Conservation (phyloP, 2,113 vertebrate genomes). For the Elgaria multicarinata region DNA sequence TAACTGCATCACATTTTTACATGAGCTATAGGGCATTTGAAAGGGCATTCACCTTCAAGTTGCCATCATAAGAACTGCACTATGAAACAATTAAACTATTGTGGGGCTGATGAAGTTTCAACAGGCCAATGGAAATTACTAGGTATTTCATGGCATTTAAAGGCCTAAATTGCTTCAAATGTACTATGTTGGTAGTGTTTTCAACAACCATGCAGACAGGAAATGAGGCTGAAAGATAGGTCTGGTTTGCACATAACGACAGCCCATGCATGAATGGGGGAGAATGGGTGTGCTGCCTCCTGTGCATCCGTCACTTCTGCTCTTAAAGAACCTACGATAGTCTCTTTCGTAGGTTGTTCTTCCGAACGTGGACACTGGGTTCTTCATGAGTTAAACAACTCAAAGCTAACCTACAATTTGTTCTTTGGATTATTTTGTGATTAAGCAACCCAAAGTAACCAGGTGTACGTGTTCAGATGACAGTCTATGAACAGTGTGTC, state of each 20-base stretch:
- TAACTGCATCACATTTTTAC: slow-evolving; percentile 65
- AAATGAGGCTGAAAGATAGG: not conserved
- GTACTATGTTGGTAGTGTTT: not conserved
- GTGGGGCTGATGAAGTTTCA: slow-evolving; percentile 25
- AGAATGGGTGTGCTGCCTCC: too few relatives aligned
- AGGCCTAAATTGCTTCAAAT: not conserved
- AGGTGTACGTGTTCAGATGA: too few relatives aligned
- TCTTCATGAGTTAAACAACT: too few relatives aligned
- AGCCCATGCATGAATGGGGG: not conserved
- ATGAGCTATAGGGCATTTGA: slow-evolving; percentile 32
- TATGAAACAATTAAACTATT: slow-evolving; percentile 40
- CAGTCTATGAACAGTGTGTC: too few relatives aligned
- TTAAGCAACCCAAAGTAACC: too few relatives aligned
- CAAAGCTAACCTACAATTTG: too few relatives aligned
- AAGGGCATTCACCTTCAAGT: slow-evolving; percentile 53
- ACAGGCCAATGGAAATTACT: slow-evolving; percentile 14
- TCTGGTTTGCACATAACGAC: too few relatives aligned
- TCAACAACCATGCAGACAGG: not conserved
- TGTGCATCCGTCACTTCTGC: too few relatives aligned
- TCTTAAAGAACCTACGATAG: too few relatives aligned
- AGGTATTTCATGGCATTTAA: not conserved
- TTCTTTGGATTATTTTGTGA: too few relatives aligned
- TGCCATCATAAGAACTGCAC: slow-evolving; percentile 59
- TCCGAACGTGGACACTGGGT: too few relatives aligned
- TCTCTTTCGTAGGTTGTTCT: too few relatives aligned